Evolutionary conservation across 2,888 invertebrate genomes (phyloP).

Genomic region (Yponomeuta sedellus): DNA sequence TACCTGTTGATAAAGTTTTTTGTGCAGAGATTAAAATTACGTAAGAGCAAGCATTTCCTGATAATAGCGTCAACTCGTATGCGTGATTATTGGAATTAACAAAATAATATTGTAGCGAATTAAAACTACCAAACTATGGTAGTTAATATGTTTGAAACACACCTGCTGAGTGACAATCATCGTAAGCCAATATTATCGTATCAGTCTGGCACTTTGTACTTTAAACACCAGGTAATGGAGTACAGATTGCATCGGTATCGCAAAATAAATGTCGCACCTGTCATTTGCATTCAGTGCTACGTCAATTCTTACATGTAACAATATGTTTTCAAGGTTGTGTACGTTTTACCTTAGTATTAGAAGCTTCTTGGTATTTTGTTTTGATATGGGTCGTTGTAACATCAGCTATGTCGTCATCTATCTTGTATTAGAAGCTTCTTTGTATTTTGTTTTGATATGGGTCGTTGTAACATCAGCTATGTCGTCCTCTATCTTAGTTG

Average conservation of each 20-base stretch:
- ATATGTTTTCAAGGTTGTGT: background rate
- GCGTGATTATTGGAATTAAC: no score
- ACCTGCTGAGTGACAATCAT: background rate
- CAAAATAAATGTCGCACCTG: background rate
- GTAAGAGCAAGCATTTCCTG: no score
- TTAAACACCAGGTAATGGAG: background rate
- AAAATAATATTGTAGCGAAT: no score
- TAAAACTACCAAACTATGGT: no score
- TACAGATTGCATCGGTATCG: background rate
- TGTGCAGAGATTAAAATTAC: no score
- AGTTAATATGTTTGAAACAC: background rate
- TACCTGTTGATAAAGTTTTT: background rate
- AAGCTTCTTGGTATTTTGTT: background rate
- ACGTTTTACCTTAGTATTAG: background rate
- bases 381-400: background rate
- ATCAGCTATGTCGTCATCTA: background rate
- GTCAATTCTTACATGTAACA: background rate
- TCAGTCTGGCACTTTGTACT: slow-evolving; percentile 3
- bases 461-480: background rate
- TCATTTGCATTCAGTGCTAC: background rate
- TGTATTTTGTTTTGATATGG: background rate
- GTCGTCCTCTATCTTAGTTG: background rate
- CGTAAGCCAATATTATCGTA: background rate
- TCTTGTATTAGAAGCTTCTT: background rate
- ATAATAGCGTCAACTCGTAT: no score